A percentile compares a stretch with the other conserved stretches of the same genome.
These are phyloP conservation scores for Thryonomys swinderianus DNA, from an alignment of 2,113 vertebrate species.

Conservation along the genomic window DNA sequence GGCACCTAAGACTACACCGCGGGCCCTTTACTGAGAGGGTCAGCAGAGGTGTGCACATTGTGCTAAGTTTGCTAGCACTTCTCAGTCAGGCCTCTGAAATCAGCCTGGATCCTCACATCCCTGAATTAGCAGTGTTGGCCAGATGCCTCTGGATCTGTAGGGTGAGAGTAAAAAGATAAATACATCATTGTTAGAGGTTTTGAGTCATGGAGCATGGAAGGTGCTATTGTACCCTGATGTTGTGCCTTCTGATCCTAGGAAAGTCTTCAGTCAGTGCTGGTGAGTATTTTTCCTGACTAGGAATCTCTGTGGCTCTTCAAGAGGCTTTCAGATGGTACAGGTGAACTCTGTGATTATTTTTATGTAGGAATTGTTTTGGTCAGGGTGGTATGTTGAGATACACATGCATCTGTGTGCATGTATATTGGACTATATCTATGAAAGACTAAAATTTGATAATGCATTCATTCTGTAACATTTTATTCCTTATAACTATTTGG, in stretches of 20 bases:
- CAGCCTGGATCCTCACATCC: not conserved
- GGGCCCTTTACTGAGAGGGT: not conserved
- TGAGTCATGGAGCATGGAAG: not conserved
- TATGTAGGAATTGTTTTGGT: not conserved
- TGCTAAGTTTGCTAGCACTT: not conserved
- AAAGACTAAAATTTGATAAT: slow-evolving; percentile 27
- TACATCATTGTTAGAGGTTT: not conserved
- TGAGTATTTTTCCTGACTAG: not conserved
- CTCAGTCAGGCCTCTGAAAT: not conserved
- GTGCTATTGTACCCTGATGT: not conserved
- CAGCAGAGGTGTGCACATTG: no score
- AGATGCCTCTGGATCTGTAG: not conserved
- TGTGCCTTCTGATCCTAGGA: not conserved
- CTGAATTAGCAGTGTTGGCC: not conserved
- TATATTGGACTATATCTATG: not conserved
- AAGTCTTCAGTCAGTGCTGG: not conserved
- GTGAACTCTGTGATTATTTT: not conserved
- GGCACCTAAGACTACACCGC: not conserved
- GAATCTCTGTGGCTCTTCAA: not conserved
- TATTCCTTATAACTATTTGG: not conserved
- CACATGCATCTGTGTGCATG: not conserved
- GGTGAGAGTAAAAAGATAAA: not conserved
- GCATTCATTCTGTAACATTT: not conserved
- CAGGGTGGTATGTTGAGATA: not conserved
- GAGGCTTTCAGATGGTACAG: not conserved